These are phyloP conservation scores for Porites australiensis DNA, from an alignment of 64 coral and sea anemone genomes.

Conservation along the genomic window DNA sequence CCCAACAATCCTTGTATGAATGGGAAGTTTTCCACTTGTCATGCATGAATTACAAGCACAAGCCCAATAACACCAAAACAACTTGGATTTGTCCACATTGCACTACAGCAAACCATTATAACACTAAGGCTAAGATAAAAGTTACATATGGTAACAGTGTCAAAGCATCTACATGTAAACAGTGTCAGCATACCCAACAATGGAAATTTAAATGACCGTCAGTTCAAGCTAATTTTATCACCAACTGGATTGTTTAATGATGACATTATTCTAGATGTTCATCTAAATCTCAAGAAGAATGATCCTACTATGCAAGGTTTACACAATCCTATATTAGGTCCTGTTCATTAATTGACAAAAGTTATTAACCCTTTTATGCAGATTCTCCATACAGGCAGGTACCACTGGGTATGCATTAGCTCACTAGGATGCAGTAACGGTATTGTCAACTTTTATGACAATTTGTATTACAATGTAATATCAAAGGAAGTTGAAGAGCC, in stretches of 20 bases:
- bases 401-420: slow-evolving; percentile 68
- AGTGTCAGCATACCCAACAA: slow-evolving; percentile 32
- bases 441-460: slow-evolving; percentile 65
- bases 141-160: too few relatives aligned
- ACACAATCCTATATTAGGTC: slow-evolving; percentile 28
- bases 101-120: too few relatives aligned
- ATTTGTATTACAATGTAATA: slow-evolving; percentile 57
- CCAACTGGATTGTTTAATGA: slow-evolving; percentile 57
- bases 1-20: too few relatives aligned
- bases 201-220: slow-evolving; percentile 15
- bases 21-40: too few relatives aligned
- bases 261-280: slow-evolving; percentile 60
- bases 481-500: slow-evolving; percentile 56
- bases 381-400: slow-evolving; percentile 55
- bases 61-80: too few relatives aligned
- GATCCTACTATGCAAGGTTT: slow-evolving; percentile 49
- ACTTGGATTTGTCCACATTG: too few relatives aligned
- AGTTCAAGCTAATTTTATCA: slow-evolving; percentile 44
- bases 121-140: too few relatives aligned
- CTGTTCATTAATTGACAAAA: slow-evolving; percentile 42
- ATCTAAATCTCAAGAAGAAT: slow-evolving; percentile 47
- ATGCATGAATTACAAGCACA: too few relatives aligned
- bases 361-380: slow-evolving; percentile 44
- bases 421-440: slow-evolving; percentile 49
- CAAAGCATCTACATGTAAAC: too few relatives aligned